These are phyloP conservation scores for Acholoe squamosa DNA, from an alignment of 2,888 invertebrate genomes.

Conservation along the genomic window DNA sequence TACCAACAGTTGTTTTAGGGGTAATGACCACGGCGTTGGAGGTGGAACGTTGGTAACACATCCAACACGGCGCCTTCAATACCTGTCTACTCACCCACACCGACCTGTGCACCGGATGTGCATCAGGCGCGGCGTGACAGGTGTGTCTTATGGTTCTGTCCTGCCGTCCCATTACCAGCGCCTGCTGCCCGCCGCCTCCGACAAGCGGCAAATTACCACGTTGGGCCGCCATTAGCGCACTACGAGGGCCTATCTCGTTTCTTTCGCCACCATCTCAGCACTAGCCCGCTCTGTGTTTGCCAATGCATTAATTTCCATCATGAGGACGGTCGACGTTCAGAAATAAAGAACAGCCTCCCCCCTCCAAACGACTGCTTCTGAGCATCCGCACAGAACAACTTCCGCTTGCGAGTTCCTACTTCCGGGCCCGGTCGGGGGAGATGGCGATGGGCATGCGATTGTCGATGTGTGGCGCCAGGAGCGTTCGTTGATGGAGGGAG, in stretches of 20 bases:
- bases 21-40: not conserved
- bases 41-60: not conserved
- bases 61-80: not conserved
- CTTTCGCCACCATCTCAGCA: conserved; percentile 27
- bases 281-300: conserved; percentile 18
- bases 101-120: conserved; percentile 30
- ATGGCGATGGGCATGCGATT: not conserved
- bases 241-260: conserved; percentile 53
- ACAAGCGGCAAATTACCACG: conserved; percentile 46
- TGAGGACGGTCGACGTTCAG: not conserved
- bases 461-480: not conserved
- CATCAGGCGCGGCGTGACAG: conserved; percentile 39
- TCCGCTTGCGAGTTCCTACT: conserved; percentile 43
- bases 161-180: conserved; percentile 2
- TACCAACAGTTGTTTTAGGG: not conserved
- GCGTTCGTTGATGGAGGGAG: too few relatives aligned
- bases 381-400: not conserved
- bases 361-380: not conserved
- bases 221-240: conserved; percentile 32
- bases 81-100: not conserved
- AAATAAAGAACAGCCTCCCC: conserved; percentile 32
- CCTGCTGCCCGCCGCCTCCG: not conserved
- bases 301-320: conserved; percentile 52
- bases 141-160: not conserved
- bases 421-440: conserved; percentile 17